A percentile compares a stretch with the other conserved stretches of the same genome.
These are phyloP conservation scores for Lobophora halterata DNA, from an alignment of 2,888 invertebrate genomes.

Conservation along the genomic window DNA sequence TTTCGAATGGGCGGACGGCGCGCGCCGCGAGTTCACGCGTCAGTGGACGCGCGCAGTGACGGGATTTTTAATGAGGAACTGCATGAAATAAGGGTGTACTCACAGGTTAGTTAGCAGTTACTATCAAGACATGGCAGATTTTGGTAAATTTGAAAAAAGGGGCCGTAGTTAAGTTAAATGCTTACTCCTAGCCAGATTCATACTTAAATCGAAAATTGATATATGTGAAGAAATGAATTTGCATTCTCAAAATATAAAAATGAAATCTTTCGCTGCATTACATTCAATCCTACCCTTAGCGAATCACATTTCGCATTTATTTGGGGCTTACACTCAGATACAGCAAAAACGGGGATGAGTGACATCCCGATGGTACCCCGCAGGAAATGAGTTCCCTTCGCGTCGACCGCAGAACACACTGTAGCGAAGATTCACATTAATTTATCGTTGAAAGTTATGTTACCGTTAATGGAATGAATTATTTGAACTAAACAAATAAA, in stretches of 20 bases:
- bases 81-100: too few relatives aligned
- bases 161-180: too few relatives aligned
- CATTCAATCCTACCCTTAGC: neutral
- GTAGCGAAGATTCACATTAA: too few relatives aligned
- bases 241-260: neutral
- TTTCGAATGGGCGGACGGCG: constrained; percentile 31
- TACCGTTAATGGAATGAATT: too few relatives aligned
- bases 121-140: too few relatives aligned
- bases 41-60: constrained; percentile 36
- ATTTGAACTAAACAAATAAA: too few relatives aligned
- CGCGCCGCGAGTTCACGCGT: constrained; percentile 31
- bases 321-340: constrained; percentile 18
- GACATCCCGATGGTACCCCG: constrained; percentile 36
- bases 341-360: constrained; percentile 23
- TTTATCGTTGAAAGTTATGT: too few relatives aligned
- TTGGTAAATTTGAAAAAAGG: too few relatives aligned
- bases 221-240: neutral
- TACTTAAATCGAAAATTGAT: too few relatives aligned
- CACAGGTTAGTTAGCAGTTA: too few relatives aligned
- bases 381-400: constrained; percentile 51
- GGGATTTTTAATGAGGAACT: constrained; percentile 16
- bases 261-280: neutral
- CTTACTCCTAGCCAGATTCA: too few relatives aligned
- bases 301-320: constrained; percentile 9
- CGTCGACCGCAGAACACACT: constrained; percentile 7